phyloP scores from a whole-genome alignment of 2,888 invertebrate species.

The Plebejus melissa region DNA sequence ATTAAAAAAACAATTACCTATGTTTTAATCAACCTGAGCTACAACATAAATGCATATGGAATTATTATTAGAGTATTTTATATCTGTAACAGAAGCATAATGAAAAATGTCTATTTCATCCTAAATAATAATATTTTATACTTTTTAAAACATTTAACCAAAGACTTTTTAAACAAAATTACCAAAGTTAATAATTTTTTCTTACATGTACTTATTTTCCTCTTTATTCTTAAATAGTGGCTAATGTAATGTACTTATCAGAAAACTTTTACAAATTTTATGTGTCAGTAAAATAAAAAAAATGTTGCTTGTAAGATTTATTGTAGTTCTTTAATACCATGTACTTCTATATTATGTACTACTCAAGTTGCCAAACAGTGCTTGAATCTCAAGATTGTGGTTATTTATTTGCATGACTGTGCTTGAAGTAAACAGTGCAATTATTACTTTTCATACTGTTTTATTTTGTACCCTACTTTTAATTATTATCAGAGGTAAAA shows the following conservation, averaged over 20 bases:
- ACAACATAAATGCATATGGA: background rate
- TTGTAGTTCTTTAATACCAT: constrained; percentile 24
- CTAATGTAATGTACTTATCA: constrained; percentile 20
- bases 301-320: constrained; percentile 31
- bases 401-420: constrained; percentile 71
- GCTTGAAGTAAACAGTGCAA: constrained; percentile 73
- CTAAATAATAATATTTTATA: background rate
- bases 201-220: background rate
- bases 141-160: constrained; percentile 28
- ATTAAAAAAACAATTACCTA: background rate
- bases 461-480: constrained; percentile 34
- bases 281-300: constrained; percentile 26
- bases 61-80: background rate
- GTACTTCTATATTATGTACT: constrained; percentile 35
- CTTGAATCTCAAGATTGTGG: constrained; percentile 48
- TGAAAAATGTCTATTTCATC: background rate
- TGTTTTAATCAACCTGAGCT: background rate
- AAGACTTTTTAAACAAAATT: constrained; percentile 30
- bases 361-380: constrained; percentile 48
- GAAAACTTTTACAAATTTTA: background rate
- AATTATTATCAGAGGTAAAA: background rate
- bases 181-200: constrained; percentile 31
- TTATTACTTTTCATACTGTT: constrained; percentile 54
- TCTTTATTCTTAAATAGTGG: background rate
- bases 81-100: background rate